Percentiles rank a stretch among this genome's conserved stretches.
Evolutionary conservation across 2,797 vertebrate genomes (phyloP).

Genomic region (Adelosebastes latens): DNA sequence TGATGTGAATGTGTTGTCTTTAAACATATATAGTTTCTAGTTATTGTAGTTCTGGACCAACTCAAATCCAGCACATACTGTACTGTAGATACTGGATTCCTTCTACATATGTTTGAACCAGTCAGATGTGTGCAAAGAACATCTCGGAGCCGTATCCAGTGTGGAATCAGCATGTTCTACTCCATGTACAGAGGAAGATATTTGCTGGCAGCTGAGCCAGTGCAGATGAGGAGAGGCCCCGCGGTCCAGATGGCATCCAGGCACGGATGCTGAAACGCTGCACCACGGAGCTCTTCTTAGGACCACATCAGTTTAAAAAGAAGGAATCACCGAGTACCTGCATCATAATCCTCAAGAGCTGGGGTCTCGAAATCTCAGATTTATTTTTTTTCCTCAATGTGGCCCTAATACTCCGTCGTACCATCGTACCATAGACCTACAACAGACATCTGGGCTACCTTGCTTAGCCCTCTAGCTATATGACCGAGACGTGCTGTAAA

Average conservation of each 20-base stretch:
- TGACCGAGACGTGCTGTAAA: neutral
- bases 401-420: too few relatives aligned
- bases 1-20: too few relatives aligned
- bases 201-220: slow-evolving; percentile 9
- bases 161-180: neutral
- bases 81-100: neutral
- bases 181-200: neutral
- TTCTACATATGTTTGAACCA: neutral
- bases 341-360: neutral
- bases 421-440: too few relatives aligned
- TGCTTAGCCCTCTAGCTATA: neutral
- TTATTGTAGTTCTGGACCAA: neutral
- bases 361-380: too few relatives aligned
- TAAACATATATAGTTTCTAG: neutral
- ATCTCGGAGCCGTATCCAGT: neutral
- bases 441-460: too few relatives aligned
- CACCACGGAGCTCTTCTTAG: neutral
- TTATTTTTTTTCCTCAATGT: too few relatives aligned
- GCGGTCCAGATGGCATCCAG: neutral
- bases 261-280: neutral
- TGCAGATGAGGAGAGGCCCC: neutral
- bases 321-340: neutral
- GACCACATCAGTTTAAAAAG: neutral
- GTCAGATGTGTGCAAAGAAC: neutral
- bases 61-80: neutral